Base-by-base conservation (phyloP, 2,797 vertebrate genomes). In the Acanthiza pusilla region DNA sequence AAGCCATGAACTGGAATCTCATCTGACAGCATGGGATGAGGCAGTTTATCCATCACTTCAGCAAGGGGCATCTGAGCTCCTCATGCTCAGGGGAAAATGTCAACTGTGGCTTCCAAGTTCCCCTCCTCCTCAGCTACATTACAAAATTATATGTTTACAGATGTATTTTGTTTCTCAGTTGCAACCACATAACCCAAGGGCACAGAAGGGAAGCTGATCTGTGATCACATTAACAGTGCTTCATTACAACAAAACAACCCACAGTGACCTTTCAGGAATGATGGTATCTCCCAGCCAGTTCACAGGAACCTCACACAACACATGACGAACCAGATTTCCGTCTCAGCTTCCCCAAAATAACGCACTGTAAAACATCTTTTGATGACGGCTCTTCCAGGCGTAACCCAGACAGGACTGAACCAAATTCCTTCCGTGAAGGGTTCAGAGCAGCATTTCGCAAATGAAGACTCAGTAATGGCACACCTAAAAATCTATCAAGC, bases 261-360 rank as follows among this genome's bases (percentile, higher is more conserved):
- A 45, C 75, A 61, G 48, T 84, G 89, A 82, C 93, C 96, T 95
- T 89, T 92, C 84, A 72, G 78, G 53, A 74, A 47, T 8, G 53
- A 72, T 45, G n/a, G 23, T 58, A 34, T 48, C 75, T 60, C 30
- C 20, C 47, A 19, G 2, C 22, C 29, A 5, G 8, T 78, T 65
- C 77, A 77, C 62, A 84, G 34, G 58, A 91, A 91, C 34, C 45
- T 43, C 74, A 48, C 42, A 21, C 43, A 54, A 45, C 53, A 29
- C 48, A 90, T 16, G 29, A 75, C 5, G 0, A 72, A n/a, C 7
- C 36, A 2, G 5, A 50, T 58, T 65, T 85, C 34, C 47, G 65
- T 5, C 50, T 50, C 50, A 15, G 14, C 79, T 88, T 85, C 66
- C 78, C 76, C 50, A 83, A 12, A 85, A 62, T 7, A 71, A 70